A percentile compares a stretch with the other conserved stretches of the same genome.
These are phyloP conservation scores for Meloidogyne chitwoodi DNA, from an alignment of 1,140 invertebrate species.

Conservation along the genomic window DNA sequence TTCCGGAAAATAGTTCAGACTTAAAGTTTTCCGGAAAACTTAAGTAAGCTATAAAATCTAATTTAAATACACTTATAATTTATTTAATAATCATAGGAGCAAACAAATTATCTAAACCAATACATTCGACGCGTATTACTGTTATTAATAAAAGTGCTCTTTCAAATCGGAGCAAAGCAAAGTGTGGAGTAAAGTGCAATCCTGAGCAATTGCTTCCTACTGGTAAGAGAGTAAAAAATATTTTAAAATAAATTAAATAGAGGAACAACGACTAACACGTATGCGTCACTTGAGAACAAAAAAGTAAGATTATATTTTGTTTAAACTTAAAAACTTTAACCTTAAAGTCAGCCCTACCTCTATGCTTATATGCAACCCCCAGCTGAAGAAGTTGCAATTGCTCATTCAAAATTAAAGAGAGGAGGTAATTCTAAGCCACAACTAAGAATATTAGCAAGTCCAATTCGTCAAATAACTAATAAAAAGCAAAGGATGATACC, in stretches of 20 bases:
- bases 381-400: background rate
- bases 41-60: too few species aligned
- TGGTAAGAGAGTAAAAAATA: background rate
- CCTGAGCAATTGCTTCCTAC: background rate
- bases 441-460: background rate
- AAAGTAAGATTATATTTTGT: background rate
- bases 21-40: too few species aligned
- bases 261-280: background rate
- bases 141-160: background rate
- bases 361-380: constrained; percentile 1
- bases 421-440: background rate
- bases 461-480: background rate
- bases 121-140: background rate
- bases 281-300: background rate
- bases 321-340: background rate
- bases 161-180: background rate
- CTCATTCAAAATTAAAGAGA: background rate
- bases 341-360: background rate
- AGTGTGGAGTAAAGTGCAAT: background rate
- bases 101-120: background rate
- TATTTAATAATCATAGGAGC: background rate
- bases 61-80: too few species aligned
- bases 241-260: background rate
- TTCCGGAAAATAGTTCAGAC: too few species aligned
- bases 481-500: background rate